phyloP scores from a whole-genome alignment of 1,140 invertebrate genomes.

The Drosophila ogumai region DNA sequence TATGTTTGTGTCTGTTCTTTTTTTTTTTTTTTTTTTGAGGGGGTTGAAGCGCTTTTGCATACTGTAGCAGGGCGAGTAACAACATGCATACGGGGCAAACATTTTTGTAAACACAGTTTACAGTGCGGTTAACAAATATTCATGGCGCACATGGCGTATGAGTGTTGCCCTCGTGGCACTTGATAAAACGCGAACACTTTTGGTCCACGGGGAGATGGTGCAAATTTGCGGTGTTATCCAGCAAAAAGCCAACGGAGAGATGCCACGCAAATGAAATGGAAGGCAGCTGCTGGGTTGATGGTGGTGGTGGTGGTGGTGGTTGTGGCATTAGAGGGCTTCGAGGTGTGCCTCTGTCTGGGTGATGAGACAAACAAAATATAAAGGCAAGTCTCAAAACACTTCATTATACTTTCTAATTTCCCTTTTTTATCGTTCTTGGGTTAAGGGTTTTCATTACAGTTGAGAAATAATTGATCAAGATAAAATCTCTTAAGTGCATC shows the following conservation, averaged over 20 bases:
- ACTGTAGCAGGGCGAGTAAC: constrained; percentile 37
- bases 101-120: constrained; percentile 64
- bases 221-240: constrained; percentile 21
- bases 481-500: too few species aligned
- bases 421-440: constrained; percentile 13
- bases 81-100: constrained; percentile 54
- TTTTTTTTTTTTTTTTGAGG: constrained; percentile 2
- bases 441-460: constrained; percentile 9
- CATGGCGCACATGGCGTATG: constrained; percentile 68
- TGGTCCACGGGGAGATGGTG: constrained; percentile 38
- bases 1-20: not conserved
- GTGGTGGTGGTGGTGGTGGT: not conserved
- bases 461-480: not conserved
- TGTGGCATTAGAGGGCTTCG: not conserved
- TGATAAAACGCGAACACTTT: constrained; percentile 65
- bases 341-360: constrained; percentile 2
- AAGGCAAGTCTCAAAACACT: constrained; percentile 50
- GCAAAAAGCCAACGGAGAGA: constrained; percentile 48
- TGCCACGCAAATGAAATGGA: constrained; percentile 32
- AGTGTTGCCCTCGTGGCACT: constrained; percentile 62
- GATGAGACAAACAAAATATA: constrained; percentile 44
- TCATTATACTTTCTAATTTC: constrained; percentile 75
- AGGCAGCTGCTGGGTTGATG: not conserved
- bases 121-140: constrained; percentile 73
- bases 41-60: constrained; percentile 45